phyloP scores from a whole-genome alignment of 2,797 vertebrate genomes.

The Galaxias olidus region DNA sequence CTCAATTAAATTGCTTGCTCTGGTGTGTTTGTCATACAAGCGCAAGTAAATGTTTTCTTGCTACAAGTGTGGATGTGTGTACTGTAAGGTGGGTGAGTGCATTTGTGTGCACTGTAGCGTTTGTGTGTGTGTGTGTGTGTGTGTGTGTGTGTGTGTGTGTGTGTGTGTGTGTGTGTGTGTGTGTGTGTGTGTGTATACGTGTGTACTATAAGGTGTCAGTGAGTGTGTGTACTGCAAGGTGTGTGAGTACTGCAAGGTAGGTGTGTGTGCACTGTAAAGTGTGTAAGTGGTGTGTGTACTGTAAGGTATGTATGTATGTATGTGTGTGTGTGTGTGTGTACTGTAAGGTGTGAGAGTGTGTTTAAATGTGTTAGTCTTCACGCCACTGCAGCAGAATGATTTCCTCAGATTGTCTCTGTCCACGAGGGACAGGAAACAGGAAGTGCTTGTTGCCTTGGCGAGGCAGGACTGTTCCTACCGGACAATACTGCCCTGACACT shows the following conservation, averaged over 20 bases:
- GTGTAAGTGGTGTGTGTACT: slow-evolving; percentile 22
- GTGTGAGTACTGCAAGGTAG: slow-evolving; percentile 19
- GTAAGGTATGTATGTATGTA: not conserved
- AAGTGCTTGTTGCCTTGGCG: slow-evolving; percentile 59
- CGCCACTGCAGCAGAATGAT: slow-evolving; percentile 48
- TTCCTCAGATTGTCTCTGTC: slow-evolving; percentile 71
- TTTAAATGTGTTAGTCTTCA: slow-evolving; percentile 43
- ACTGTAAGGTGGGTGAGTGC: no score
- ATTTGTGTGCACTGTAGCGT: not conserved
- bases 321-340: not conserved
- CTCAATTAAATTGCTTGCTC: no score
- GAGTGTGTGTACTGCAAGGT: slow-evolving; percentile 23
- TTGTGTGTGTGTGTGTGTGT: not conserved
- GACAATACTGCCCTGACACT: slow-evolving; percentile 63
- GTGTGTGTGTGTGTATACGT: not conserved
- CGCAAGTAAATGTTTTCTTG: not conserved
- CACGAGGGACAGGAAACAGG: slow-evolving; percentile 62
- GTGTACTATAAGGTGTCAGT: no score
- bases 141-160: slow-evolving; percentile 5
- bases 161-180: not conserved
- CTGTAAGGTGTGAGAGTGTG: slow-evolving; percentile 20
- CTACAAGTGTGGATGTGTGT: not conserved
- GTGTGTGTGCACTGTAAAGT: not conserved
- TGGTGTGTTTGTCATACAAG: no score
- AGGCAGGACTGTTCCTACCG: slow-evolving; percentile 52